Percentiles rank a stretch among this genome's conserved stretches.
Conservation (phyloP, 2,888 invertebrate genomes). For the Portevinia maculata region DNA sequence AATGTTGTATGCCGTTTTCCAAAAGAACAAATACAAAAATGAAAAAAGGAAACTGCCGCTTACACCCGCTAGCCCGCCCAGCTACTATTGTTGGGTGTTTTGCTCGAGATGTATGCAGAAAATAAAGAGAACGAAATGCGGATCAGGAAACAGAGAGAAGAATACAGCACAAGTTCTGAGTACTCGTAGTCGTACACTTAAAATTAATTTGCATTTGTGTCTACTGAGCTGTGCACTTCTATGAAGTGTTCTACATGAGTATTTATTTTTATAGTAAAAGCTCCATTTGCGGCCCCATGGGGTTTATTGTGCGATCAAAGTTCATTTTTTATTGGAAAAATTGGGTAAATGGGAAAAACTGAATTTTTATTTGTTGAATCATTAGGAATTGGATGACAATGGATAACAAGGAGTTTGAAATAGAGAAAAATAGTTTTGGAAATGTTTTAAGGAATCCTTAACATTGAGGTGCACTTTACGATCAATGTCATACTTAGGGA, state of each 20-base stretch:
- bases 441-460: no score
- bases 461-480: no score
- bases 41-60: constrained; percentile 16
- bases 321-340: constrained; percentile 11
- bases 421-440: no score
- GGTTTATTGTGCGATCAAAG: constrained; percentile 49
- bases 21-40: constrained; percentile 19
- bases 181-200: constrained; percentile 57
- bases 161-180: constrained; percentile 32
- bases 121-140: constrained; percentile 2
- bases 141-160: not conserved
- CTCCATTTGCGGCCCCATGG: constrained; percentile 54
- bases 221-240: constrained; percentile 65
- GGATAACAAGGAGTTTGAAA: no score
- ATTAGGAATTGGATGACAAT: not conserved
- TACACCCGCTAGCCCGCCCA: not conserved
- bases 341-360: not conserved
- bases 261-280: constrained; percentile 46
- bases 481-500: no score
- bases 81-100: not conserved
- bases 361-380: not conserved
- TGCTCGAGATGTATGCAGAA: not conserved
- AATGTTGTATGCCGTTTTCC: constrained; percentile 40
- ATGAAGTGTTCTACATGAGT: constrained; percentile 60
- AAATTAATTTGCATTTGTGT: constrained; percentile 71